Base-by-base conservation (phyloP, 2,113 vertebrate genomes). In the Athene noctua region DNA sequence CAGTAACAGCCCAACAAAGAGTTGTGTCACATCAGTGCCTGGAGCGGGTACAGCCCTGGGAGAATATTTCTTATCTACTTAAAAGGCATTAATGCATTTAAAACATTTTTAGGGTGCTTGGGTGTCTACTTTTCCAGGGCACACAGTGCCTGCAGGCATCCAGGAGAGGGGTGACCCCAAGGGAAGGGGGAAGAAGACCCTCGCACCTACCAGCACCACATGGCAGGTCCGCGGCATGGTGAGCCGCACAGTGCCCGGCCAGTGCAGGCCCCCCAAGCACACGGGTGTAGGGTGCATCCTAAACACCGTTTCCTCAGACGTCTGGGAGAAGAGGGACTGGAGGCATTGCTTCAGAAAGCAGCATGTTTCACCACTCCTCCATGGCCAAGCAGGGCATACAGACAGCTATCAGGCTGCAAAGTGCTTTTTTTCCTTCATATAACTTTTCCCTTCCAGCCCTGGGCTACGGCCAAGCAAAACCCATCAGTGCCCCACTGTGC, bases 161-260 rank as follows among this genome's bases (percentile, higher is more conserved):
- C 65, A 78, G 74, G 32, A 70, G 46, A 74, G 30, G 42, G 20
- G 26, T 65, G 58, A 71, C 26, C 4, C 52, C 38, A 0, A 9
- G 40, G 23, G 40, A 19, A 47, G 52, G n/a, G 14, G 26, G 21
- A 61, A n/a, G 57, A 52, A 44, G 46, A 71, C 13, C 15, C 54
- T 73, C 5, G 5, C n/a, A 36, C 9, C 6, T 54, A 51, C 10
- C 52, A 42, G 26, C 1, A 2, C 54, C 0, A 0, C 5, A 2
- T 3, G 20, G 46, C 54, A 38, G 26, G n/a, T 29, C n/a, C 49
- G 62, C 1, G 0, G 59, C n/a, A 25, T 1, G 3, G 32, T 20
- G 52, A 66, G 67, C 86, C 40, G 29, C 6, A 3, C 17, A 4
- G 16, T 16, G 49, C 59, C 86, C 4, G 0, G n/a, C 30, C 63